Conservation (phyloP, 1,140 invertebrate species). For the Ostrea denselamellosa region DNA sequence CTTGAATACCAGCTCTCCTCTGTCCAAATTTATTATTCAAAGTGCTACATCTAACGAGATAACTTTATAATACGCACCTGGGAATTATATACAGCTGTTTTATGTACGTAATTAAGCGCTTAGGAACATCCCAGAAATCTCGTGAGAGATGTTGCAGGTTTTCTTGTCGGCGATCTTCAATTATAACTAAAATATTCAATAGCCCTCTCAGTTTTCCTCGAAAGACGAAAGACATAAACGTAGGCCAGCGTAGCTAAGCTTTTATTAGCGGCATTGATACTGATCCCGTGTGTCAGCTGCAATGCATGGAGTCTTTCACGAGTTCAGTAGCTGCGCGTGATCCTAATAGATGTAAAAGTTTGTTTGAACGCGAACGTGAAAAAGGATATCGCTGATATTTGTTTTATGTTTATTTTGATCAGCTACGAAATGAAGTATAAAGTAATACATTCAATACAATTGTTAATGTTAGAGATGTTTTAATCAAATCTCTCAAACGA, state of each 20-base stretch:
- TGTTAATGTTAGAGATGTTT: too few relatives aligned
- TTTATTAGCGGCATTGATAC: neutral
- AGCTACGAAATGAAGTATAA: too few relatives aligned
- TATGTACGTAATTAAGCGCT: slow-evolving; percentile 17
- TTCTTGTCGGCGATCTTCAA: neutral
- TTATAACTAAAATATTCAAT: slow-evolving; percentile 11
- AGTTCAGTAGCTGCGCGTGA: neutral
- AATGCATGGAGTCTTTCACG: neutral
- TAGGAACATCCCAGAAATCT: slow-evolving; percentile 3
- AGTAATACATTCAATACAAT: too few relatives aligned
- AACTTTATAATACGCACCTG: slow-evolving; percentile 12
- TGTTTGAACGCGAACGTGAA: too few relatives aligned
- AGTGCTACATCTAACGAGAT: slow-evolving; percentile 8
- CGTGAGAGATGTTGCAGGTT: slow-evolving; percentile 31
- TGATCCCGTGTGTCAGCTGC: neutral
- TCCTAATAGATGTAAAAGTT: neutral
- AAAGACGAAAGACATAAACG: neutral
- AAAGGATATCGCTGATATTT: too few relatives aligned
- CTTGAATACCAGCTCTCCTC: neutral
- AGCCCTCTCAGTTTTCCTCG: neutral
- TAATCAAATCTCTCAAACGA: too few relatives aligned
- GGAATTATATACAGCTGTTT: slow-evolving; percentile 25
- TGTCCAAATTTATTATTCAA: neutral
- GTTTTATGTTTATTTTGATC: too few relatives aligned
- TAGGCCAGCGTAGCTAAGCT: neutral